Base-by-base conservation (phyloP, 2,113 vertebrate species). In the Dipodomys merriami region DNA sequence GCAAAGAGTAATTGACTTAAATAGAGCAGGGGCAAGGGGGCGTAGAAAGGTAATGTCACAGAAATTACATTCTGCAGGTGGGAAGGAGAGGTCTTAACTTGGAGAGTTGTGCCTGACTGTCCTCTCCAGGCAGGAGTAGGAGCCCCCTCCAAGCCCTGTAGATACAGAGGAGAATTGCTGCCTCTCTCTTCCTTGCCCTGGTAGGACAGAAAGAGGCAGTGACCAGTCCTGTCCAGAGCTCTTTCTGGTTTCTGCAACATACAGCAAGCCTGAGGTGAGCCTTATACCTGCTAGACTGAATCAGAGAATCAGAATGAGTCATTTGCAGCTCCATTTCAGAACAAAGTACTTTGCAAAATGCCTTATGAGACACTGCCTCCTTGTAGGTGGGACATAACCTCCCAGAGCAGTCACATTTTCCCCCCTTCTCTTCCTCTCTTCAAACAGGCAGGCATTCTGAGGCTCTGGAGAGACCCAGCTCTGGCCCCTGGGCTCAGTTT, bases 241-340 rank as follows among this genome's bases (percentile, higher is more conserved):
- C 65, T 23, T 71, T 39, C 33, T 5, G 86, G 46, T 62, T 94
- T 27, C 39, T 72, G 81, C 46, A 65, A 13, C 49, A 12, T 13
- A 5, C 49, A 53, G 25, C 72, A 86, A 64, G 71, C 92, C 60
- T 5, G 88, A 35, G 92, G 72, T 44, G 60, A 88, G 4, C 22
- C 72, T 94, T 86, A 29, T 90, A 96, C 96, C 95, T 30, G 81
- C 95, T 2, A 44, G 53, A 33, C 96, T 98, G 98, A 98, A 95
- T 98, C 97, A 97, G 87, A 71, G 97, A 98, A 93, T 98, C 98
- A 98, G 87, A 68, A 95, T 98, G 97, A 98, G 93, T 98, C 98
- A 98, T 72, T 33, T 0, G 83, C 16, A 85, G 88, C 85, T 95
- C 83, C 94, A 97, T 91, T 96, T 29, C 15, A 78, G 96, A 88